Conservation (phyloP, 2,797 vertebrate species). For the Acanthiza pusilla region DNA sequence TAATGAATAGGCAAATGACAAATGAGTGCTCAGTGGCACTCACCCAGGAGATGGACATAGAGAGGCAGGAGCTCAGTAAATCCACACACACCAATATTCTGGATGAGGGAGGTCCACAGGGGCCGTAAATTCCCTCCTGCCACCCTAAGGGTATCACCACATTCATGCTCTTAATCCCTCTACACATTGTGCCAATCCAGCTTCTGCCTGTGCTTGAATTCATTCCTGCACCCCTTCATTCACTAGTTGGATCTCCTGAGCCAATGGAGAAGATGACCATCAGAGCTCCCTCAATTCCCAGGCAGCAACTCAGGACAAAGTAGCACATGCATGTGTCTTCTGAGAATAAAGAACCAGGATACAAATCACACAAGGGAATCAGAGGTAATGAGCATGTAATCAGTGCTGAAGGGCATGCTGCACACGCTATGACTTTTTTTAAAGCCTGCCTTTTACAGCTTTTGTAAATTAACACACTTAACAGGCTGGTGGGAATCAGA, state of each 20-base stretch:
- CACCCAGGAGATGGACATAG: background rate
- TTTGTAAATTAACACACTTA: background rate
- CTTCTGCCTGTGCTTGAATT: background rate
- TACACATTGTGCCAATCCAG: background rate
- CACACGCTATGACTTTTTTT: background rate
- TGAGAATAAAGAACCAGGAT: background rate
- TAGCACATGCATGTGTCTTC: background rate
- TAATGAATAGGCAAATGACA: background rate
- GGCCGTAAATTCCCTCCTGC: background rate
- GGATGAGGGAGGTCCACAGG: background rate
- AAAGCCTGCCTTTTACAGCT: background rate
- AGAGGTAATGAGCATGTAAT: background rate
- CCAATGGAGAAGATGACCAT: background rate
- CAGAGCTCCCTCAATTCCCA: background rate
- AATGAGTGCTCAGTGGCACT: background rate
- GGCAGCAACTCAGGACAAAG: background rate
- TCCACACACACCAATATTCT: background rate
- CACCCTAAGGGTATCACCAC: background rate
- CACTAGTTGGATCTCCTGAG: background rate
- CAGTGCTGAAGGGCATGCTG: background rate
- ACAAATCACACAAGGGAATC: background rate
- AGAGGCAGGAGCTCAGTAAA: background rate
- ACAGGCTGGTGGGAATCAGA: background rate
- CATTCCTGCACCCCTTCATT: background rate
- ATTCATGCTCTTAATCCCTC: fast-evolving